phyloP scores from a whole-genome alignment of 2,888 invertebrate species.

The Latrodectus hesperus region DNA sequence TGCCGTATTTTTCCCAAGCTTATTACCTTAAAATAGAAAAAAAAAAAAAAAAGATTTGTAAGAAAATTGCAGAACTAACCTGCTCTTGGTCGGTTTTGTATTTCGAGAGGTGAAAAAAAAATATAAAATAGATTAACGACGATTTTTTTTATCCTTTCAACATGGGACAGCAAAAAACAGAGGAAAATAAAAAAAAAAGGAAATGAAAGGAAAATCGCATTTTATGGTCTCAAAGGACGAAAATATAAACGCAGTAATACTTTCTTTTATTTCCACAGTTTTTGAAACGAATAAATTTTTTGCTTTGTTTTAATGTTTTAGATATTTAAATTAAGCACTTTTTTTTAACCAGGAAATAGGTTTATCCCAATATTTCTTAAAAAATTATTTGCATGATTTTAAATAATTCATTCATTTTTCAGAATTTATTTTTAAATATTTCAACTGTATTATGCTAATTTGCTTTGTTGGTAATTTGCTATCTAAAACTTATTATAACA shows the following conservation, averaged over 20 bases:
- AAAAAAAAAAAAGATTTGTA: slow-evolving; percentile 10
- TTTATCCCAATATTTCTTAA: too few relatives aligned
- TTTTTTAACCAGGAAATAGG: background rate
- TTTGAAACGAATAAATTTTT: slow-evolving; percentile 8
- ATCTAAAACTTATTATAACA: too few relatives aligned
- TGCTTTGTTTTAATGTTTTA: slow-evolving; percentile 14
- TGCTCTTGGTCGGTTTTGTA: slow-evolving; percentile 39
- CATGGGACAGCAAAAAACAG: too few relatives aligned
- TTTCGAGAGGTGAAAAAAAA: slow-evolving; percentile 16
- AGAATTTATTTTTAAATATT: too few relatives aligned
- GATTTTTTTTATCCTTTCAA: slow-evolving; percentile 32
- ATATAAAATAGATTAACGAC: slow-evolving; percentile 63
- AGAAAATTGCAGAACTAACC: slow-evolving; percentile 12
- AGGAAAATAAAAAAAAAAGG: too few relatives aligned
- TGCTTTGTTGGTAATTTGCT: too few relatives aligned
- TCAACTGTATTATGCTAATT: too few relatives aligned
- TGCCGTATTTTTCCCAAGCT: slow-evolving; percentile 49
- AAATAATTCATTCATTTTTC: too few relatives aligned
- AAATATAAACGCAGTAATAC: slow-evolving; percentile 29
- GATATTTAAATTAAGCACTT: slow-evolving; percentile 42
- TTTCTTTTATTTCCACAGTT: slow-evolving; percentile 37
- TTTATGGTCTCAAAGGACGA: slow-evolving; percentile 43
- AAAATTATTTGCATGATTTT: too few relatives aligned
- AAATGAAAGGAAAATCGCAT: slow-evolving; percentile 25
- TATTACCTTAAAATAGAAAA: slow-evolving; percentile 53